Conservation (phyloP, 2,888 invertebrate genomes). For the Cephalotes varians region DNA sequence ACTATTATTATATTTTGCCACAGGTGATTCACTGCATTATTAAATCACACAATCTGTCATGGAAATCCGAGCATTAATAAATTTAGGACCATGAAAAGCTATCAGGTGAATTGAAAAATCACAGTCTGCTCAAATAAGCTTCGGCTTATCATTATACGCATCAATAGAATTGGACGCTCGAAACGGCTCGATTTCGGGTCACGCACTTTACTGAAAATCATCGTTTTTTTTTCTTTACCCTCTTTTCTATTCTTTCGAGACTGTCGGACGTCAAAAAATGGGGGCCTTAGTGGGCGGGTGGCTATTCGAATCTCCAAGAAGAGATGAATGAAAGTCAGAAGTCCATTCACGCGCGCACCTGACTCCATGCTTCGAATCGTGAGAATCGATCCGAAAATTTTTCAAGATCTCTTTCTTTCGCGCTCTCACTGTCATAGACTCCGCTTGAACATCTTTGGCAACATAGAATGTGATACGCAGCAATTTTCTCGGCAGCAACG, state of each 20-base stretch:
- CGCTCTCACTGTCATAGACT: neutral
- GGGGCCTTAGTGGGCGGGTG: slow-evolving; percentile 80
- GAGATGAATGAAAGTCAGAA: slow-evolving; percentile 72
- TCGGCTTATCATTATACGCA: slow-evolving; percentile 52
- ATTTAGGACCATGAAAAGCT: slow-evolving; percentile 8
- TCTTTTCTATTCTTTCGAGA: slow-evolving; percentile 54
- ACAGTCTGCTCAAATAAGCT: slow-evolving; percentile 21
- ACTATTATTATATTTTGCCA: too few species aligned
- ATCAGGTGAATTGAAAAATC: slow-evolving; percentile 47
- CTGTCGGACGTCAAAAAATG: slow-evolving; percentile 76
- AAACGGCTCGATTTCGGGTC: slow-evolving; percentile 40
- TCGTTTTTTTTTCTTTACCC: slow-evolving; percentile 44
- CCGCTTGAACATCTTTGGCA: slow-evolving; percentile 23
- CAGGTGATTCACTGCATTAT: too few species aligned
- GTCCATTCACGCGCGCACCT: slow-evolving; percentile 77
- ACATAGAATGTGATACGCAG: slow-evolving; percentile 20
- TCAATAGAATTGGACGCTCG: slow-evolving; percentile 20
- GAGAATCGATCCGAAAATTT: slow-evolving; percentile 74
- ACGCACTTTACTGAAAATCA: slow-evolving; percentile 69
- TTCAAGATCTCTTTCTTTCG: slow-evolving; percentile 67
- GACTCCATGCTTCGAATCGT: slow-evolving; percentile 76
- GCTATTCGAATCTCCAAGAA: slow-evolving; percentile 61
- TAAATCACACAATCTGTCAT: slow-evolving; percentile 7
- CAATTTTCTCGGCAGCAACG: slow-evolving; percentile 13
- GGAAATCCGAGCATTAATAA: slow-evolving; percentile 33